Percentiles rank a stretch among this genome's conserved stretches.
Conservation (phyloP, 2,888 invertebrate species). For the Eupithecia centaureata region DNA sequence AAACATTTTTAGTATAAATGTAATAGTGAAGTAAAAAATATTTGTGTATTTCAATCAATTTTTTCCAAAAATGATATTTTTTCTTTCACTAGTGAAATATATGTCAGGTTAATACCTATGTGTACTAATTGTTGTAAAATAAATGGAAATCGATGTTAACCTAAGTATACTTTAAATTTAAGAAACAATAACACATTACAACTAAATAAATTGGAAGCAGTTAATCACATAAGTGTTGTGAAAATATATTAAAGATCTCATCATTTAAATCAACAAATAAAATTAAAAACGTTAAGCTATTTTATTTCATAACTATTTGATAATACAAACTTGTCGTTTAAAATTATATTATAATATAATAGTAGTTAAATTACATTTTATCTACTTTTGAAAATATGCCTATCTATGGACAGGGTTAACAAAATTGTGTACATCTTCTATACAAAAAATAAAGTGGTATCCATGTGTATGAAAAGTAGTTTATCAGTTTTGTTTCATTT, state of each 20-base stretch:
- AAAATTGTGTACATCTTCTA: constrained; percentile 29
- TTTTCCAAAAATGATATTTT: constrained; percentile 14
- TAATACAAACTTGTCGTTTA: not conserved
- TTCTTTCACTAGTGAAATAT: not conserved
- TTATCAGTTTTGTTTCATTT: constrained; percentile 16
- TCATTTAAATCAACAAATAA: not conserved
- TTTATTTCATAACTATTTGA: not conserved
- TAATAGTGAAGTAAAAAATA: constrained; percentile 27
- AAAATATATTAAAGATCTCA: not conserved
- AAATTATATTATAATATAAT: not conserved
- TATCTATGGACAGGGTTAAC: constrained; percentile 37
- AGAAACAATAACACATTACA: not conserved
- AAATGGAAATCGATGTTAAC: not conserved
- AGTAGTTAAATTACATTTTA: not conserved
- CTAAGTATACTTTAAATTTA: not conserved
- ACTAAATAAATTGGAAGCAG: not conserved
- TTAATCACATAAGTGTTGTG: not conserved
- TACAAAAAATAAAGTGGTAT: constrained; percentile 18
- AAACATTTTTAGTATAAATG: constrained; percentile 40
- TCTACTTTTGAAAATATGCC: constrained; percentile 18
- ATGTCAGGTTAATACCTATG: not conserved
- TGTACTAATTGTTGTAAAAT: not conserved
- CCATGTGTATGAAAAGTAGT: constrained; percentile 15
- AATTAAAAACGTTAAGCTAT: not conserved
- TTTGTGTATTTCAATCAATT: constrained; percentile 21